Base-by-base conservation (phyloP, 2,113 vertebrate genomes). In the Scartelaos histophorus region DNA sequence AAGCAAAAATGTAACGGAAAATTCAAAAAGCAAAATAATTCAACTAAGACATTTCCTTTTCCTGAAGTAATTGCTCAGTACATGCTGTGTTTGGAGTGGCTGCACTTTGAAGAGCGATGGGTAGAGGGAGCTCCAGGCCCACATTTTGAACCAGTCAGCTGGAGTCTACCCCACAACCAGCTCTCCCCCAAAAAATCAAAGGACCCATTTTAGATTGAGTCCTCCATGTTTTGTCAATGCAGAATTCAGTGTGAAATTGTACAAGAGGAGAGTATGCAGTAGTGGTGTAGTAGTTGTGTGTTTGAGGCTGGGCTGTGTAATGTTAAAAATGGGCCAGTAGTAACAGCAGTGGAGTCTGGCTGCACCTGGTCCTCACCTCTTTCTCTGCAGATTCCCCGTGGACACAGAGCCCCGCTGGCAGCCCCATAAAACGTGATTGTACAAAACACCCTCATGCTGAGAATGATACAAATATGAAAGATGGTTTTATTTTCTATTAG, bases 111-210 rank as follows among this genome's bases (percentile, higher is more conserved):
- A 73, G 82, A 83, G 78, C 81, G 85, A 90, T 93, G 92, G 94
- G 94, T 83, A 99, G 97, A 95, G 95, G 96, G 96, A 94, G 95
- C 95, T 97, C 90, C 95, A 90, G 91, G 86, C 90, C 93, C 92
- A 91, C 16, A 80, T 92, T 94, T 92, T 67, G 73, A 46, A 29
- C 11, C 38, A n/a, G 29, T 67, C 11, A 22, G 35, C 29, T 80
- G 58, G 81, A 86, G 70, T 70, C 54, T 24, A 43, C 46, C 51
- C 67, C 71, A 25, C 54, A 12, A 56, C 58, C 65, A 70, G 66
- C 43, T 54, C 69, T 16, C 53, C 53, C 54, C 56, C 56, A 25
- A 58, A 80, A n/a, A 83, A 75, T 69, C 61, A 77, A 80, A 75
- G 75, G 53, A 53, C 69, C 78, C 82, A 87, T 93, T 92, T 93